These are phyloP conservation scores for Melikaiella ostensackeni DNA, from an alignment of 2,888 invertebrate genomes.

Conservation along the genomic window DNA sequence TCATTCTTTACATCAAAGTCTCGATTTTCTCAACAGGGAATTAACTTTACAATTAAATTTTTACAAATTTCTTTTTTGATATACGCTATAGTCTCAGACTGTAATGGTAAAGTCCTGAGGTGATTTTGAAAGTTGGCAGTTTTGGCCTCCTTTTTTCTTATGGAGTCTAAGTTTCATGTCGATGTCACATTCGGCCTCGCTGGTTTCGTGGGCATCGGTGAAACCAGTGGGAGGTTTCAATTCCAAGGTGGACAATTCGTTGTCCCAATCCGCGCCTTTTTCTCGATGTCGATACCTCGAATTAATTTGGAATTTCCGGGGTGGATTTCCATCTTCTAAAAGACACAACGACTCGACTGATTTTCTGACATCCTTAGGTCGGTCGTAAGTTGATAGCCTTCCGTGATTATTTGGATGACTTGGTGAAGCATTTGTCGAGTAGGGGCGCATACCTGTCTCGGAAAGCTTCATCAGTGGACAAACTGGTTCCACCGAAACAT, in stretches of 20 bases:
- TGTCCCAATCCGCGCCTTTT: slow-evolving; percentile 70
- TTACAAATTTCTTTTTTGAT: slow-evolving; percentile 54
- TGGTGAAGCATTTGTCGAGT: slow-evolving; percentile 70
- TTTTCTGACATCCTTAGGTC: slow-evolving; percentile 62
- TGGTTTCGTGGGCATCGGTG: slow-evolving; percentile 72
- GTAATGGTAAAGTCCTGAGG: slow-evolving; percentile 77
- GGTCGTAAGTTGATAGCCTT: slow-evolving; percentile 65
- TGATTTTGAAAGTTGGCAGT: slow-evolving; percentile 72
- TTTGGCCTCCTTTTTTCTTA: slow-evolving; percentile 66
- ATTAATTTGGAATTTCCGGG: slow-evolving; percentile 53
- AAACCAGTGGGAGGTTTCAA: slow-evolving; percentile 79
- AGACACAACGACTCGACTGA: slow-evolving; percentile 71
- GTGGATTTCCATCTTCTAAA: slow-evolving; percentile 61
- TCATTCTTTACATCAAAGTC: slow-evolving; percentile 35
- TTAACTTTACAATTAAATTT: slow-evolving; percentile 36
- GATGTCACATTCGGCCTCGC: slow-evolving; percentile 76
- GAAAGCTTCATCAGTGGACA: slow-evolving; percentile 69
- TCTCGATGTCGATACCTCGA: slow-evolving; percentile 54
- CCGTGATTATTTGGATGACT: slow-evolving; percentile 61
- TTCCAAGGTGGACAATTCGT: slow-evolving; percentile 72
- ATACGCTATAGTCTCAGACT: slow-evolving; percentile 71
- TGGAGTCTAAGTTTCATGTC: slow-evolving; percentile 73
- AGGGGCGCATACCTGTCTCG: slow-evolving; percentile 69
- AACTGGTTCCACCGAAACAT: slow-evolving; percentile 67
- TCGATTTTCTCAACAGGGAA: slow-evolving; percentile 32